Evolutionary conservation across 2,113 vertebrate genomes (phyloP).

Genomic region (Barnardius zonarius): DNA sequence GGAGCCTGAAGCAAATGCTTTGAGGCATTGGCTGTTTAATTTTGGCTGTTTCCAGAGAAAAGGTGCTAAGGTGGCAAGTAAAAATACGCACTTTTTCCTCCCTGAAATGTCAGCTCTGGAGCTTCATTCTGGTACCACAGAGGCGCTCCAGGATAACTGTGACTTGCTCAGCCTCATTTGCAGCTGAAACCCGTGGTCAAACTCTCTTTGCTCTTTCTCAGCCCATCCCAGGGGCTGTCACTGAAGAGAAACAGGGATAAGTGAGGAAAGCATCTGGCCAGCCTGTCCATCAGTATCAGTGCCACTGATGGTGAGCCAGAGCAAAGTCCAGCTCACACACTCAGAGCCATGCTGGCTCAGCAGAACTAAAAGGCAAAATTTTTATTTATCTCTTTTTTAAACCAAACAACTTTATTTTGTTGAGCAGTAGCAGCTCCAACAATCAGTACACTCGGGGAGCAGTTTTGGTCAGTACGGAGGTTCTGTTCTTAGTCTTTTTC

Average conservation of each 20-base stretch:
- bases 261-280: neutral
- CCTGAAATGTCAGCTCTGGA: neutral
- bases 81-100: fast-evolving
- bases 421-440: neutral
- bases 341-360: neutral
- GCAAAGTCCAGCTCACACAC: neutral
- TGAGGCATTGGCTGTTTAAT: neutral
- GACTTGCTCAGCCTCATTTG: neutral
- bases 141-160: neutral
- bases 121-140: neutral
- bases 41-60: neutral
- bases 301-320: neutral
- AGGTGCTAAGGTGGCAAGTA: neutral
- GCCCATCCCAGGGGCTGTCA: neutral
- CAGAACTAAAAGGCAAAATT: neutral
- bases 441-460: neutral
- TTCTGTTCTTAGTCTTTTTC: neutral
- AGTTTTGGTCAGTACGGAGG: neutral
- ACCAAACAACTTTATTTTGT: neutral
- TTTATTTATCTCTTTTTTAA: neutral
- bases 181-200: neutral
- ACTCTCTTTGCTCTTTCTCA: neutral
- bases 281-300: neutral
- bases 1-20: neutral
- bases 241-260: neutral